Evolutionary conservation across 1,140 invertebrate species (phyloP).

Genomic region (Nephila pilipes): DNA sequence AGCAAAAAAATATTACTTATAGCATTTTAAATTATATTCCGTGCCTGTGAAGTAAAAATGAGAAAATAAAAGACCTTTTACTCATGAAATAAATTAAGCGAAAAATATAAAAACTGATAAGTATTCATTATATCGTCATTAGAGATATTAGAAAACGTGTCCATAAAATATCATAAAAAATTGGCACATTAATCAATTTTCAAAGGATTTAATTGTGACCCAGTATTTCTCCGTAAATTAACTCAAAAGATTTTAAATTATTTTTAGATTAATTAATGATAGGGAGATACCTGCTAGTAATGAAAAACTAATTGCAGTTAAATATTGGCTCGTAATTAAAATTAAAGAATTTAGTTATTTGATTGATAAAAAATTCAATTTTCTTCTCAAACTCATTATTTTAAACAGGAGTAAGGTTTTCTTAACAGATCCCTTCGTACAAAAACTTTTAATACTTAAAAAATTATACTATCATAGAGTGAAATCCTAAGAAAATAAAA

Average conservation of each 20-base stretch:
- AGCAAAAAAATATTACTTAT: too few relatives aligned
- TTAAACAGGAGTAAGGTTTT: background rate
- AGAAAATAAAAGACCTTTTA: too few relatives aligned
- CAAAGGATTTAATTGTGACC: background rate
- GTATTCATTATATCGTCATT: background rate
- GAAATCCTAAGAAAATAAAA: too few relatives aligned
- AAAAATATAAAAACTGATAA: background rate
- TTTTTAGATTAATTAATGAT: background rate
- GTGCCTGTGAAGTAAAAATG: too few relatives aligned
- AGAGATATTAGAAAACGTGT: background rate
- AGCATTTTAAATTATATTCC: too few relatives aligned
- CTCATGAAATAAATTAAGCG: too few relatives aligned
- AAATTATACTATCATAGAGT: too few relatives aligned
- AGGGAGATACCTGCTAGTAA: background rate
- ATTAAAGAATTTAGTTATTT: background rate
- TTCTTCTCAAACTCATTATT: background rate
- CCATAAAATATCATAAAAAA: background rate
- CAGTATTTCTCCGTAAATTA: background rate
- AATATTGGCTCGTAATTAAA: conserved; percentile 5
- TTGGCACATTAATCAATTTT: background rate
- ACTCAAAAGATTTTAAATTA: background rate
- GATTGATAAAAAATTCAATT: background rate
- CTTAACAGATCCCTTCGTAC: too few relatives aligned
- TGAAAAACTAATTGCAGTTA: background rate
- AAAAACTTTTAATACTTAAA: too few relatives aligned